phyloP scores from a whole-genome alignment of 2,888 invertebrate species.

The Drosophila phalerata region DNA sequence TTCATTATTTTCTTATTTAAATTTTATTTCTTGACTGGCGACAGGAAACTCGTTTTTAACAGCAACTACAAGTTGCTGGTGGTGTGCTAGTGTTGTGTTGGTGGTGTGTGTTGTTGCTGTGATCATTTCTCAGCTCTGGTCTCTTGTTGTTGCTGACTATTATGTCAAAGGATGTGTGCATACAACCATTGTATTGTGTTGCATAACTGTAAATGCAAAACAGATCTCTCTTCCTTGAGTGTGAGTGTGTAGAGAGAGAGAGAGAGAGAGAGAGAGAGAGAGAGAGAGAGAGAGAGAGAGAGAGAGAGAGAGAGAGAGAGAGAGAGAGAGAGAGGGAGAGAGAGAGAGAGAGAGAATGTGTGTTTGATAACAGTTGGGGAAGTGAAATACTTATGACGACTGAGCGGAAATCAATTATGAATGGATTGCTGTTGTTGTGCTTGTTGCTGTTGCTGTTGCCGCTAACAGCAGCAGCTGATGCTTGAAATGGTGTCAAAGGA shows the following conservation, averaged over 20 bases:
- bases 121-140: conserved; percentile 32
- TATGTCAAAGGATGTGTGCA: conserved; percentile 72
- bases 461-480: conserved; percentile 63
- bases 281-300: conserved; percentile 2
- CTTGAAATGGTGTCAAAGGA: conserved; percentile 56
- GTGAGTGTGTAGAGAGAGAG: not conserved
- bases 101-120: conserved; percentile 21
- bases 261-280: conserved; percentile 7
- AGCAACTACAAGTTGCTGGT: conserved; percentile 18
- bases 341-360: conserved; percentile 8
- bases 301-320: conserved; percentile 2
- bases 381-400: conserved; percentile 30
- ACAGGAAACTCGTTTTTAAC: conserved; percentile 74
- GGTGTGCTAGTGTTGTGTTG: conserved; percentile 1
- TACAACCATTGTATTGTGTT: conserved; percentile 57
- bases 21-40: conserved; percentile 62
- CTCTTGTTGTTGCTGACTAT: conserved; percentile 37
- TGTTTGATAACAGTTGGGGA: conserved; percentile 62
- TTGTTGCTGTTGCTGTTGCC: conserved; percentile 47
- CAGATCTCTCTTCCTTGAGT: conserved; percentile 31
- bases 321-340: conserved; percentile 2
- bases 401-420: conserved; percentile 73
- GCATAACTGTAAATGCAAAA: conserved; percentile 78
- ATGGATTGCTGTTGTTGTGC: conserved; percentile 42
- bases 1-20: conserved; percentile 71